Conservation (phyloP, 2,888 invertebrate species). For the Platycheirus albimanus region DNA sequence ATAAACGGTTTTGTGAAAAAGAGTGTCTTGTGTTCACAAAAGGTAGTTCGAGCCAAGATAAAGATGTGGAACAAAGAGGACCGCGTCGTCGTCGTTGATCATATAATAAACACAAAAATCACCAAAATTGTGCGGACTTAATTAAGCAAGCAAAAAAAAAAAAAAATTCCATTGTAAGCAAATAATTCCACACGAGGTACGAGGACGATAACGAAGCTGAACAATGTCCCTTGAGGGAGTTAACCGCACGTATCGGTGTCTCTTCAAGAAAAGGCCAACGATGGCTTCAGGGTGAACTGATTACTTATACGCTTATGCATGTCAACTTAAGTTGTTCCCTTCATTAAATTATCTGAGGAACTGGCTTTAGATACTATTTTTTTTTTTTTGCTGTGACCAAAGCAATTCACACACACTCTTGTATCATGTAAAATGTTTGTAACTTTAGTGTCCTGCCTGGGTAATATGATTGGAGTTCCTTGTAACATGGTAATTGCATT, state of each 20-base stretch:
- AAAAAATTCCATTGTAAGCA: slow-evolving; percentile 12
- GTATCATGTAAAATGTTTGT: too few relatives aligned
- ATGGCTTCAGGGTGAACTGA: slow-evolving; percentile 54
- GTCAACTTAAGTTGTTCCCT: slow-evolving; percentile 54
- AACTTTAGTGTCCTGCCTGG: slow-evolving; percentile 59
- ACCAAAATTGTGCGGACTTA: slow-evolving; percentile 59
- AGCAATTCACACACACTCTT: slow-evolving; percentile 4
- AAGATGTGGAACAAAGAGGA: slow-evolving; percentile 55
- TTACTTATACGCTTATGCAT: slow-evolving; percentile 44
- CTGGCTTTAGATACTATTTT: slow-evolving; percentile 7
- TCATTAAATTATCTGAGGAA: slow-evolving; percentile 43
- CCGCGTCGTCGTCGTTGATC: slow-evolving; percentile 34
- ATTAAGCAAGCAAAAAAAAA: slow-evolving; percentile 38
- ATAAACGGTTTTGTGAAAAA: slow-evolving; percentile 39
- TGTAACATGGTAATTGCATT: slow-evolving; percentile 70
- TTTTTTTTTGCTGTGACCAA: slow-evolving; percentile 1
- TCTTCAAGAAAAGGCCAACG: slow-evolving; percentile 5
- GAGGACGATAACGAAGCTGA: slow-evolving; percentile 15
- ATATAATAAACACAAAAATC: slow-evolving; percentile 24
- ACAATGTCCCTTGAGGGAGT: slow-evolving; percentile 38
- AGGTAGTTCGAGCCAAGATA: slow-evolving; percentile 35
- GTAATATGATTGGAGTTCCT: slow-evolving; percentile 63
- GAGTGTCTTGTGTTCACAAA: slow-evolving; percentile 7
- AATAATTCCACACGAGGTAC: too few relatives aligned
- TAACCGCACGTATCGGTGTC: slow-evolving; percentile 2